Base-by-base conservation (phyloP, 2,888 invertebrate genomes). In the Clistopyga incitator region DNA sequence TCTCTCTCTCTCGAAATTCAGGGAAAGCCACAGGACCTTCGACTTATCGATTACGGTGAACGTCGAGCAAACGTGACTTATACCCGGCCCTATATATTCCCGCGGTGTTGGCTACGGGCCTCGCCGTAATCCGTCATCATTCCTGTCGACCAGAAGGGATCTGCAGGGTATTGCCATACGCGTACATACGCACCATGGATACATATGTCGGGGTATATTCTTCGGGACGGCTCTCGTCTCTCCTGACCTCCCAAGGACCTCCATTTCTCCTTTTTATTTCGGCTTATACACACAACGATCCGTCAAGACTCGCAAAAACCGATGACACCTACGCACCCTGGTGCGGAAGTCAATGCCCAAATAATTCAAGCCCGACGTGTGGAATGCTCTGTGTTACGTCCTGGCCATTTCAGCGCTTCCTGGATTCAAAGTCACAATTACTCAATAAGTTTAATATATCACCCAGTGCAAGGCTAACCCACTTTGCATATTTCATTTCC, bases 61-160 rank as follows among this genome's bases (percentile, higher is more conserved):
- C 42, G 68, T 20, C 59, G 47, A 23, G 3, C 4, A 6, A 20
- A 42, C 23, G 45, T 29, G 64, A 75, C 61, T 74, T 59, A 11
- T 20, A 20, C 20, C 23, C 23, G 29, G 3, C 20, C 20, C 64
- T 64, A 20, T 38, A 20, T 34, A 20, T 38, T 23, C 34, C 52
- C 34, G 23, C 64, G 18, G 3, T 50, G 56, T 2, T 64, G n/a
- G 3, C 15, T 59, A 13, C 38, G 42, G 42, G 34, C 64, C 38
- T 18, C 47, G 50, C 77, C 59, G 64, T 64, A 78, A 78, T 78
- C 78, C 71, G 71, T 78, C 78, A 78, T 71, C 78, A 64, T 78
- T 61, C 25, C 56, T 56, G 68, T 68, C 68, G 38, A 15, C 23
- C 61, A 25, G 42, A 18, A 42, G 42, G 20, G 54, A 76, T 64